Percentiles rank a stretch among this genome's conserved stretches.
Evolutionary conservation across 1,140 invertebrate species (phyloP).

Genomic region (Lerema accius): DNA sequence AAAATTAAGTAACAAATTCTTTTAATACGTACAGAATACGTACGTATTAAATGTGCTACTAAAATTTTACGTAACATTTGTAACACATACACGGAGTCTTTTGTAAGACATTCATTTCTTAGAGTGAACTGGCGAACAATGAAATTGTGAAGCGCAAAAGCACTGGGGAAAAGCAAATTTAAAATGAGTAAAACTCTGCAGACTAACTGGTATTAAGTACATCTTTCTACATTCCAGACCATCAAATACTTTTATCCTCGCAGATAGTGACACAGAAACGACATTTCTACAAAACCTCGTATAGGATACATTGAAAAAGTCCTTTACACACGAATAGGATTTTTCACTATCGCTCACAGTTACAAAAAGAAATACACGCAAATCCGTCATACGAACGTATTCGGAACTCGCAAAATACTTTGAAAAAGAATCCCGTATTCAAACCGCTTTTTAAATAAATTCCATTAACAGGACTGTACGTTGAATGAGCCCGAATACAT

Average conservation of each 20-base stretch:
- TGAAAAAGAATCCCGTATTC: slow-evolving; percentile 13
- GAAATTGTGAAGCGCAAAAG: not conserved
- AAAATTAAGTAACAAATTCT: no score
- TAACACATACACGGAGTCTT: no score
- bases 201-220: slow-evolving; percentile 2
- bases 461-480: slow-evolving; percentile 13
- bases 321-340: slow-evolving; percentile 1
- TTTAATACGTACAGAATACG: no score
- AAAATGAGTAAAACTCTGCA: not conserved
- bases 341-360: slow-evolving; percentile 16
- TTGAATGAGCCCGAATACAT: slow-evolving; percentile 24
- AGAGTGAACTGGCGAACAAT: no score
- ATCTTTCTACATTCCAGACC: not conserved
- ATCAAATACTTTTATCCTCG: not conserved
- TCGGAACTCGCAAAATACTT: slow-evolving; percentile 10
- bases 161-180: not conserved
- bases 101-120: no score
- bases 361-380: slow-evolving; percentile 13
- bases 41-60: no score
- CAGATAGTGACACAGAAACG: not conserved
- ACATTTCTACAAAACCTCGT: not conserved
- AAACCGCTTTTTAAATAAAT: slow-evolving; percentile 28
- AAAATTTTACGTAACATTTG: no score
- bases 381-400: slow-evolving; percentile 16
- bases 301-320: slow-evolving; percentile 6